These are phyloP conservation scores for Porites rus DNA, from an alignment of 92 coral and sea anemone genomes.

Conservation along the genomic window DNA sequence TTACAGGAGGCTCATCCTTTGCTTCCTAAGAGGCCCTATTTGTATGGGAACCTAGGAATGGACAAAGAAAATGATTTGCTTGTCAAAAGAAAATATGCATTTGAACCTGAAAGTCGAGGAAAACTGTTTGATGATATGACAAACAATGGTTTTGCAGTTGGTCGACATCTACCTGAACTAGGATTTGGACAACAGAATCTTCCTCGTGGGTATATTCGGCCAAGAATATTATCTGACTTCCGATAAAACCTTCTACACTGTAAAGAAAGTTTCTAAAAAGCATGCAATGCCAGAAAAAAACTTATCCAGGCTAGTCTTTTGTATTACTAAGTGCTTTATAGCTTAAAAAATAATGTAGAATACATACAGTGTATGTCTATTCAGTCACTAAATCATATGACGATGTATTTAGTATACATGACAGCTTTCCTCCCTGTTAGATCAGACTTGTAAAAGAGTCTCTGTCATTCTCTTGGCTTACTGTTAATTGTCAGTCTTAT, in stretches of 20 bases:
- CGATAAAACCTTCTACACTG: slow-evolving; percentile 45
- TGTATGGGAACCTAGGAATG: slow-evolving; percentile 46
- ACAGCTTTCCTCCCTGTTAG: no score
- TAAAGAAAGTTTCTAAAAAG: neutral
- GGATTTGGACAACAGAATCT: slow-evolving; percentile 78
- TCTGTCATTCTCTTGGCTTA: no score
- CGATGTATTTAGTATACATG: no score
- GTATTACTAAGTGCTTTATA: no score
- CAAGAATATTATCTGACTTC: slow-evolving; percentile 72
- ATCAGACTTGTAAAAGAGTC: no score
- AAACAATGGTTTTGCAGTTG: slow-evolving; percentile 18
- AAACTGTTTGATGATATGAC: slow-evolving; percentile 42
- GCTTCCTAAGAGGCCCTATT: slow-evolving; percentile 30
- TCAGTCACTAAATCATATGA: no score
- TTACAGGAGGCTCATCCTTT: slow-evolving; percentile 23
- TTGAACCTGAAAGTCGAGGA: slow-evolving; percentile 54
- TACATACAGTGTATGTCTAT: no score
- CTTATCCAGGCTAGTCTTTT: no score
- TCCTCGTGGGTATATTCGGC: slow-evolving; percentile 68
- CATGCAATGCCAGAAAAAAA: neutral
- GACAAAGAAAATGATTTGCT: slow-evolving; percentile 71
- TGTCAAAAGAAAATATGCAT: slow-evolving; percentile 46
- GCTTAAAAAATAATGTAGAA: no score
- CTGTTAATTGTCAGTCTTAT: no score
- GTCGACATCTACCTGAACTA: slow-evolving; percentile 67